These are phyloP conservation scores for Eutolmus rufibarbis DNA, from an alignment of 2,888 invertebrate species.

Conservation along the genomic window DNA sequence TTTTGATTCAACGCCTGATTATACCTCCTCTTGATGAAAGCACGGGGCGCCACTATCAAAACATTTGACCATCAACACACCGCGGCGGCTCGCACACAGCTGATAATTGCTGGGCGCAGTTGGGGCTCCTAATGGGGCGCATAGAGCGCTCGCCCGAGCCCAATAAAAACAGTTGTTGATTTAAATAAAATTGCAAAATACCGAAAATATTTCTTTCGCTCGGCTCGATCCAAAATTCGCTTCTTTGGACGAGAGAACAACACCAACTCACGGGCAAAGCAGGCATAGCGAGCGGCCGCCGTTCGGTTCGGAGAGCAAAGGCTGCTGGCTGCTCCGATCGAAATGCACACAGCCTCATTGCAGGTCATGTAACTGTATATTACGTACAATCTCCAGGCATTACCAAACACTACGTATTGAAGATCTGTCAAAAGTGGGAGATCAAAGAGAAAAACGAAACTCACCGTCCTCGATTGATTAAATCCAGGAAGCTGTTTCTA, in stretches of 20 bases:
- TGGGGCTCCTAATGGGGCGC: not conserved
- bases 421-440: constrained; percentile 32
- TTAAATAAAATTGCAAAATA: not conserved
- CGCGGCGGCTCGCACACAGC: not conserved
- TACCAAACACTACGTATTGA: not conserved
- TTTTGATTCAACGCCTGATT: not conserved
- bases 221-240: not conserved
- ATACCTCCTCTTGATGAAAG: not conserved
- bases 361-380: constrained; percentile 39
- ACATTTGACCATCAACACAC: not conserved
- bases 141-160: not conserved
- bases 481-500: constrained; percentile 35
- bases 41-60: not conserved
- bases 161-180: not conserved
- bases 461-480: constrained; percentile 38
- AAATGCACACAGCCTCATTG: not conserved
- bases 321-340: not conserved
- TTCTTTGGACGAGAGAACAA: not conserved
- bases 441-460: constrained; percentile 12
- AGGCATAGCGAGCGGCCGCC: not conserved
- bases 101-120: not conserved
- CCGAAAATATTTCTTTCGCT: not conserved
- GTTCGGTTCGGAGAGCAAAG: not conserved
- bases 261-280: not conserved
- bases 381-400: constrained; percentile 18